Base-by-base conservation (phyloP, 2,113 vertebrate species). In the Notothenia coriiceps region DNA sequence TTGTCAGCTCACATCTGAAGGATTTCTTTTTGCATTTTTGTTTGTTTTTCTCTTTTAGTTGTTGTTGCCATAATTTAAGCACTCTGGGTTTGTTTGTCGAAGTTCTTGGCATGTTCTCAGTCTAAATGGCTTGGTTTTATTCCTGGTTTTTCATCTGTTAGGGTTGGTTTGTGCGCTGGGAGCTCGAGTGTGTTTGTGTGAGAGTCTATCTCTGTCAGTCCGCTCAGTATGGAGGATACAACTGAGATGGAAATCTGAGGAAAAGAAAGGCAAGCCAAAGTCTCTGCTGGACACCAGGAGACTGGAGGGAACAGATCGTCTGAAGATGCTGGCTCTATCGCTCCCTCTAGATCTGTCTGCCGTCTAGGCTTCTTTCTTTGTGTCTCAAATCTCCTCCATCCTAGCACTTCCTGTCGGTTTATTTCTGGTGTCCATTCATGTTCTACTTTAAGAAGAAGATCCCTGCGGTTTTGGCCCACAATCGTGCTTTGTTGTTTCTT, bases 211-310 rank as follows among this genome's bases (percentile, higher is more conserved):
- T 76, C 0, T 79, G 55, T 77, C 44, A 14, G 59, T 67, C 70
- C 46, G 70, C 82, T 80, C 72, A 70, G 60, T 63, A 22, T 74
- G 57, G 71, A 61, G 44, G 63, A 67, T 62, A 33, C 82, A 67
- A 25, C 84, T 64, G 66, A 70, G 61, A 81, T 61, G 50, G 68
- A 63, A 80, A 70, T 71, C 64, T 51, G 61, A 51, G 33, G n/a
- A 74, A 61, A 56, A 77, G 40, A 86, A 55, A 80, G 59, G 20
- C 35, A 22, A 77, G 74, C 33, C 67, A 66, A 46, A 74, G 80
- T 74, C 78, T 86, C 59, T 59, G 78, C 72, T 88, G 86, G 83
- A 84, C 75, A 43, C 56, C 62, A 10, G 6, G 6, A 50, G 70
- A n/a, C n/a, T n/a, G n/a, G n/a, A 81, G 70, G 76, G 64, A 79